Evolutionary conservation across 1,140 invertebrate genomes (phyloP).

Genomic region (Heliconius melpomene): DNA sequence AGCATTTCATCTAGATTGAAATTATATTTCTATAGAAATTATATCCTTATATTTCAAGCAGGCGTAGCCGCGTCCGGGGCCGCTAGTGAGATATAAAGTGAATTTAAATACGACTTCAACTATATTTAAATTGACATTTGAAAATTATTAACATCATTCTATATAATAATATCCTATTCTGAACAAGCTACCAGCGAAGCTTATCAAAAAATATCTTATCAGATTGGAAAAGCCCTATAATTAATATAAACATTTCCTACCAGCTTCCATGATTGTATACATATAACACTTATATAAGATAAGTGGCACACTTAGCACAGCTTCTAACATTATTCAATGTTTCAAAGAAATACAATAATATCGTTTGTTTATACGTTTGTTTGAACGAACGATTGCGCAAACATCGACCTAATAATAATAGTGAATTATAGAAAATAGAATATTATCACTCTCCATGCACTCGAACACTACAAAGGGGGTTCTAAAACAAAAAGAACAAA

Average conservation of each 20-base stretch:
- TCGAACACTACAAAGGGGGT: slow-evolving; percentile 44
- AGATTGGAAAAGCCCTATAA: not conserved
- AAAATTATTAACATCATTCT: too few species aligned
- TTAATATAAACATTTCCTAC: not conserved
- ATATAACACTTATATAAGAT: not conserved
- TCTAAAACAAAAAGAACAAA: slow-evolving; percentile 74
- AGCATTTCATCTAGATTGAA: too few species aligned
- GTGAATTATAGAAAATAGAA: slow-evolving; percentile 35
- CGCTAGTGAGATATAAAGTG: too few species aligned
- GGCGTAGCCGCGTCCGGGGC: too few species aligned
- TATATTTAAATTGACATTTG: too few species aligned
- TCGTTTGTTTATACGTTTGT: slow-evolving; percentile 3
- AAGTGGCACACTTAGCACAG: not conserved
- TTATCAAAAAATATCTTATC: too few species aligned
- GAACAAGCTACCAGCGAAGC: too few species aligned
- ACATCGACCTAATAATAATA: slow-evolving; percentile 29
- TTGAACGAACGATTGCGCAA: slow-evolving; percentile 13
- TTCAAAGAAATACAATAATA: slow-evolving; percentile 8
- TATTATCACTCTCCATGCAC: slow-evolving; percentile 37
- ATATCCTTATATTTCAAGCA: too few species aligned
- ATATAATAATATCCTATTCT: too few species aligned
- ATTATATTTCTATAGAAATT: too few species aligned
- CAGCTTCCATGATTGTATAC: not conserved
- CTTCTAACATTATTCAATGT: not conserved
- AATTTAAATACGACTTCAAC: too few species aligned